Percentiles rank a stretch among this genome's conserved stretches.
Evolutionary conservation across 2,797 vertebrate species (phyloP).

Genomic region (Melanotaenia parkinsoni): DNA sequence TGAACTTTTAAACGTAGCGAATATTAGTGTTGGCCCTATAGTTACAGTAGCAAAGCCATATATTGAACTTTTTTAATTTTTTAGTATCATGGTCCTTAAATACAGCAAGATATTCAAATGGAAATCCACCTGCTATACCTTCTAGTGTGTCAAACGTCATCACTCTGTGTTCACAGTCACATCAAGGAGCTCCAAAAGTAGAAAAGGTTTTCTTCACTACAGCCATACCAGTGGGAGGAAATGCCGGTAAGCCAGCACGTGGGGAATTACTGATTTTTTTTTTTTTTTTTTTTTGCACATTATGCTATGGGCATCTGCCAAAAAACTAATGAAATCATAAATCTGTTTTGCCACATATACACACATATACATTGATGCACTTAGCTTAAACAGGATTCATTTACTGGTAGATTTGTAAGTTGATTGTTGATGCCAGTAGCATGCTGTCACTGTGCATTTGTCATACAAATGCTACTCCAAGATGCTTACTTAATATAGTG

Average conservation of each 20-base stretch:
- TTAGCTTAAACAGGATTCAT: constrained; percentile 5
- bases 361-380: not conserved
- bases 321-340: constrained; percentile 19
- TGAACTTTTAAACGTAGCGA: not conserved
- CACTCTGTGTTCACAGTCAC: constrained; percentile 63
- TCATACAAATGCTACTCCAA: not conserved
- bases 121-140: not conserved
- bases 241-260: constrained; percentile 84
- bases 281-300: not conserved
- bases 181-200: constrained; percentile 92
- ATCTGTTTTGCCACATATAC: constrained; percentile 16
- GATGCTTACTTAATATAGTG: not conserved
- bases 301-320: not conserved
- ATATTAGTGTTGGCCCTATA: too few relatives aligned
- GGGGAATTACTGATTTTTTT: constrained; percentile 1
- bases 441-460: not conserved
- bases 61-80: not conserved
- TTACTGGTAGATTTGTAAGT: constrained; percentile 1
- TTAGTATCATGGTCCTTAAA: not conserved
- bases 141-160: not conserved
- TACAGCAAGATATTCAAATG: not conserved
- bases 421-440: not conserved
- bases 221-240: constrained; percentile 94
- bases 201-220: constrained; percentile 99
- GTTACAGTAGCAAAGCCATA: not conserved